Evolutionary conservation across 2,797 vertebrate species (phyloP), one percentile per base, ranked within the genome.

Genomic region (Crenichthys baileyi): DNA sequence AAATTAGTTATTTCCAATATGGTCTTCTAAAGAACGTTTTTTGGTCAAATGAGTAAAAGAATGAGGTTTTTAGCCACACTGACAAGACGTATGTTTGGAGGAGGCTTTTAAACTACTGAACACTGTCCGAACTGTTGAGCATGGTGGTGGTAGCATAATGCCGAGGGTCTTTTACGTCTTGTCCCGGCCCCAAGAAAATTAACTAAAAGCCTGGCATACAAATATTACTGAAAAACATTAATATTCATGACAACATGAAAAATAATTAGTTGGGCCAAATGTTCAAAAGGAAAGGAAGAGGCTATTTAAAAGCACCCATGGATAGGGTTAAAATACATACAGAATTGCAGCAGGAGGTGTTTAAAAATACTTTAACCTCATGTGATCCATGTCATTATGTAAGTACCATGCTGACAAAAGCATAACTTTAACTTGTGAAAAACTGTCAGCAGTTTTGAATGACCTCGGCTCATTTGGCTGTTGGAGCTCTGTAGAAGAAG

Each of bases 391-490:
- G 56, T 67, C 76, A 63, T 72, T 80, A 80, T 79, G 29, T 72
- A 81, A 86, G 77, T 79, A 44, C 48, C 6, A 41, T 81, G 79
- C 63, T 80, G 72, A 77, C 74, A 53, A 72, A 36, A 77, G 72
- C 53, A 44, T 70, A 72, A 44, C 26, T 83, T 67, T 20, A 75
- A 79, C 73, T 26, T 72, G 39, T 73, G 68, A 72, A 65, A 79
- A 58, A 46, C 41, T 31, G 68, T 87, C 79, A 85, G 78, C 72
- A 79, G 46, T 68, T 85, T 80, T 1, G 44, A 75, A 73, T 75
- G 56, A 72, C 67, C 58, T 55, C 53, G 20, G 55, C 41, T 82
- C 71, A 50, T 60, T 75, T 58, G 31, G 18, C 41, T 0, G 4
- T 24, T 75, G 3, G 67, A 26, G 41, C 24, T 26, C 41, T 31